These are phyloP conservation scores for Gymnothorax javanicus DNA, from an alignment of 2,797 vertebrate species.

Conservation along the genomic window DNA sequence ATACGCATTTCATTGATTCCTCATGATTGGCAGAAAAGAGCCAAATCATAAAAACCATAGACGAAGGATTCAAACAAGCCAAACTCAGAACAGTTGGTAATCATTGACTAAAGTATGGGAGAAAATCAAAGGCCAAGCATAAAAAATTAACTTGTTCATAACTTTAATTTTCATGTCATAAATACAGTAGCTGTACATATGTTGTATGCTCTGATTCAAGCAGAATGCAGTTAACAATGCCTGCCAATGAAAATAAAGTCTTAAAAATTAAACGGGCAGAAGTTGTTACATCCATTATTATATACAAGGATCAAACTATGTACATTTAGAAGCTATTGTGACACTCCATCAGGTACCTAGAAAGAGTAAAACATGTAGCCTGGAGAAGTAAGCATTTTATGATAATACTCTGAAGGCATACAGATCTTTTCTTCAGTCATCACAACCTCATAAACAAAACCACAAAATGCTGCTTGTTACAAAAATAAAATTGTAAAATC, in stretches of 20 bases:
- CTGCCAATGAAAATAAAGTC: conserved; percentile 66
- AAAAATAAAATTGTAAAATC: conserved; percentile 47
- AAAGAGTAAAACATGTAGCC: conserved; percentile 57
- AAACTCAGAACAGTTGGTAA: background rate
- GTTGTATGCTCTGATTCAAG: conserved; percentile 78
- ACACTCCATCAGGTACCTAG: conserved; percentile 56
- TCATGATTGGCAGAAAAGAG: too few species aligned
- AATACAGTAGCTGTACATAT: conserved; percentile 77
- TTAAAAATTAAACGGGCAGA: conserved; percentile 66
- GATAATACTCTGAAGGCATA: conserved; percentile 62
- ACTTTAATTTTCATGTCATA: conserved; percentile 82
- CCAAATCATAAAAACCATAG: background rate
- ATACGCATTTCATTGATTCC: too few species aligned
- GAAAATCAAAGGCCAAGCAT: conserved; percentile 29
- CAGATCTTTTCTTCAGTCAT: conserved; percentile 62
- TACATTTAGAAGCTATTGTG: conserved; percentile 67
- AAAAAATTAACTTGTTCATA: conserved; percentile 61
- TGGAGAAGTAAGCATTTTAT: conserved; percentile 52
- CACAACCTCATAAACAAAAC: conserved; percentile 59
- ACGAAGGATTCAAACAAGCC: background rate
- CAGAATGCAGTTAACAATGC: conserved; percentile 76
- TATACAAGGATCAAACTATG: conserved; percentile 78
- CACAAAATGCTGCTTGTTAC: conserved; percentile 69
- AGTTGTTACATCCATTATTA: conserved; percentile 77
- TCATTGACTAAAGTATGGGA: background rate